phyloP scores from a whole-genome alignment of 2,113 vertebrate species.

The Mungos mungo region DNA sequence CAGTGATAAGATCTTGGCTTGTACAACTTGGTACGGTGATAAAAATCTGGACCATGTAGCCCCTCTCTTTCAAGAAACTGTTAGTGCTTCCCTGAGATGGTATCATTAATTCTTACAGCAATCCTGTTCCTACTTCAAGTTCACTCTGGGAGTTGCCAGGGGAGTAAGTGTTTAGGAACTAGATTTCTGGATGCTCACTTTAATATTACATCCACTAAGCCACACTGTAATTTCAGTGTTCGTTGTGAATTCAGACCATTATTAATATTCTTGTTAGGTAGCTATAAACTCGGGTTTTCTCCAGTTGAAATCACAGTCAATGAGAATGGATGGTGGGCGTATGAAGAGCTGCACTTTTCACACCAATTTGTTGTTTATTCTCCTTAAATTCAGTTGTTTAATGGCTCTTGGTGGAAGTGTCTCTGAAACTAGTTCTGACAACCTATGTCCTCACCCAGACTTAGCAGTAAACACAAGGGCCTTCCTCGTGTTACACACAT shows the following conservation, averaged over 20 bases:
- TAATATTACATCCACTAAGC: neutral
- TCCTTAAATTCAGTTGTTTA: neutral
- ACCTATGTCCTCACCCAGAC: neutral
- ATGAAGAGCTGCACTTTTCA: neutral
- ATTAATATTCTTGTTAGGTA: neutral
- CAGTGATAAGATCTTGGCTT: slow-evolving; percentile 12
- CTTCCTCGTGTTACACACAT: neutral
- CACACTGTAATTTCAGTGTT: neutral
- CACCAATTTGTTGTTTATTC: neutral
- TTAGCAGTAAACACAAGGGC: neutral
- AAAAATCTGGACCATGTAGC: neutral
- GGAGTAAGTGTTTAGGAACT: neutral
- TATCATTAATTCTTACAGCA: neutral
- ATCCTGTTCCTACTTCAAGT: neutral
- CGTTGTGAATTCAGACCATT: slow-evolving; percentile 32
- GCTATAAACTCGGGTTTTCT: neutral
- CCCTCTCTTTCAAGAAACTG: neutral
- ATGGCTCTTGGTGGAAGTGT: neutral
- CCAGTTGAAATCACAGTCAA: neutral
- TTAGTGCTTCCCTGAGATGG: slow-evolving; percentile 22
- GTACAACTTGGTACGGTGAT: slow-evolving; percentile 1
- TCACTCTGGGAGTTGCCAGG: slow-evolving; percentile 22
- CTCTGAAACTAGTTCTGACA: slow-evolving; percentile 11
- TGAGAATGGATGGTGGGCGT: neutral
- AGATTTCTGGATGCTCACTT: neutral